These are phyloP conservation scores for Stegodyphus mimosarum DNA, from an alignment of 1,140 invertebrate genomes.

Conservation along the genomic window DNA sequence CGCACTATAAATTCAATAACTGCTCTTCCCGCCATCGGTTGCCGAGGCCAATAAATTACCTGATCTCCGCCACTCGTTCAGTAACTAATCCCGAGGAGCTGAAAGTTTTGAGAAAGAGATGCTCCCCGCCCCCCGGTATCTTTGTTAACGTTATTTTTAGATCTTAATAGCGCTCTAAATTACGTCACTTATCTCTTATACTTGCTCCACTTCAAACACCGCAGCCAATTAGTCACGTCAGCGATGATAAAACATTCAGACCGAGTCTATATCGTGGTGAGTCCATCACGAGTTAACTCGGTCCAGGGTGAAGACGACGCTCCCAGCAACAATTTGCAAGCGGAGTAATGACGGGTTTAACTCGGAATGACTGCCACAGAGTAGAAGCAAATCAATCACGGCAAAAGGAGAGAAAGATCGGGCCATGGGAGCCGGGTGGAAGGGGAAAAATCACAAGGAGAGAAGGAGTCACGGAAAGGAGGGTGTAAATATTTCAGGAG, in stretches of 20 bases:
- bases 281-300: slow-evolving; percentile 42
- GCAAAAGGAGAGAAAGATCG: neutral
- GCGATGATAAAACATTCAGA: slow-evolving; percentile 52
- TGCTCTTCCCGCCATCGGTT: neutral
- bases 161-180: slow-evolving; percentile 52
- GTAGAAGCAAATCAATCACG: slow-evolving; percentile 17
- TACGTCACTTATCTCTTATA: slow-evolving; percentile 44
- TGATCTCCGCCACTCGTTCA: too few relatives aligned
- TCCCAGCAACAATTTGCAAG: slow-evolving; percentile 13
- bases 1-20: neutral
- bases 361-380: neutral
- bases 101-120: slow-evolving; percentile 5
- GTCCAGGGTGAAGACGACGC: neutral
- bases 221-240: slow-evolving; percentile 56
- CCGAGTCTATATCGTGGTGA: neutral
- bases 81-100: too few relatives aligned
- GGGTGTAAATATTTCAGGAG: slow-evolving; percentile 56
- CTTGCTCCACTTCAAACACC: slow-evolving; percentile 23
- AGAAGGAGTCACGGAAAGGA: neutral
- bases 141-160: slow-evolving; percentile 39
- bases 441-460: neutral
- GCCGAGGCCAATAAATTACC: neutral
- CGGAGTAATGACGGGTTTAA: slow-evolving; percentile 21
- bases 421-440: neutral
- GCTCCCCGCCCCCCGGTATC: slow-evolving; percentile 1